Percentiles rank a stretch among this genome's conserved stretches.
These are phyloP conservation scores for zebrafish (Danio rerio) DNA, from an alignment of 2,113 vertebrate species.

Conservation along the genomic window DNA sequence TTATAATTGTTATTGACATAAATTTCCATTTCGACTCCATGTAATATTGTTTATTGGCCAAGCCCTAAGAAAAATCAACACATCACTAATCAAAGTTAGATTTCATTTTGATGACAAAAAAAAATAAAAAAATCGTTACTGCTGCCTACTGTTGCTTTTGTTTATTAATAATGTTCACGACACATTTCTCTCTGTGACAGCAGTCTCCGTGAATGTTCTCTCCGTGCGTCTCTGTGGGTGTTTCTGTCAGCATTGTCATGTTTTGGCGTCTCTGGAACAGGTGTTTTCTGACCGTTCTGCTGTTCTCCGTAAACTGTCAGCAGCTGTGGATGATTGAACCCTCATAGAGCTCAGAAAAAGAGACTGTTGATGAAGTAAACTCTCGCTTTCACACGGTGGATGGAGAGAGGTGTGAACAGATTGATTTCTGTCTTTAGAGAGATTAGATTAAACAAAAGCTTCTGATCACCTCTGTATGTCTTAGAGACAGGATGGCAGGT, in stretches of 20 bases:
- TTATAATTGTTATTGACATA: too few species aligned
- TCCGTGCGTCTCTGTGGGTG: not conserved
- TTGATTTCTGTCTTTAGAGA: slow-evolving; percentile 31
- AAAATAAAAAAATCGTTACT: too few species aligned
- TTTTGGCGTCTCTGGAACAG: not conserved
- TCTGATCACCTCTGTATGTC: slow-evolving; percentile 6
- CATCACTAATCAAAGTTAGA: too few species aligned
- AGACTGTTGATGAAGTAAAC: slow-evolving; percentile 1
- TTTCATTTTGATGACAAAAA: too few species aligned
- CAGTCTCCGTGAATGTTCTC: slow-evolving; percentile 7
- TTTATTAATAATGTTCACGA: not conserved
- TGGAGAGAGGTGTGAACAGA: not conserved
- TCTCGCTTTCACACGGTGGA: not conserved
- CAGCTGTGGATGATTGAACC: not conserved
- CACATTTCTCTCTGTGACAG: not conserved
- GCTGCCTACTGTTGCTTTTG: not conserved
- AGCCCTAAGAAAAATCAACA: too few species aligned
- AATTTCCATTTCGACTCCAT: too few species aligned
- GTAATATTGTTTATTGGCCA: too few species aligned
- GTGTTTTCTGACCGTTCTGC: not conserved
- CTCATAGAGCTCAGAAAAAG: not conserved
- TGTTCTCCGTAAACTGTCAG: not conserved
- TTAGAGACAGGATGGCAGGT: slow-evolving; percentile 25
- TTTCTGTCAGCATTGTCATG: slow-evolving; percentile 14
- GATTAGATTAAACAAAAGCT: slow-evolving; percentile 41